Evolutionary conservation across 2,797 vertebrate species (phyloP).

Genomic region (Clamator glandarius): DNA sequence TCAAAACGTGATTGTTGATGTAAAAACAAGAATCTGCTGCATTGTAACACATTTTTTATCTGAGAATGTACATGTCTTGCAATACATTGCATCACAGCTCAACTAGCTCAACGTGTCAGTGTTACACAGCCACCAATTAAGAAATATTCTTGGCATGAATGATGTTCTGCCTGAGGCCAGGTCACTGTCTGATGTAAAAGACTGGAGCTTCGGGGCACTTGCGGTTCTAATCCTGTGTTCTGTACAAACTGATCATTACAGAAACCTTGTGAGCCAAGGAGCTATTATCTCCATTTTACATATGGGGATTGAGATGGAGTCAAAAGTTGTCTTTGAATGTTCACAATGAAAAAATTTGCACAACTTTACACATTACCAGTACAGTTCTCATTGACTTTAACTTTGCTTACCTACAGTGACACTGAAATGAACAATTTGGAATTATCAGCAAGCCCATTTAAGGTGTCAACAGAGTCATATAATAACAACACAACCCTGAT

Average conservation of each 20-base stretch:
- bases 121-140: conserved; percentile 60
- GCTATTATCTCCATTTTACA: conserved; percentile 47
- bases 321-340: conserved; percentile 47
- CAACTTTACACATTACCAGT: not conserved
- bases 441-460: not conserved
- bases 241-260: conserved; percentile 60
- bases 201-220: conserved; percentile 57
- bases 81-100: not conserved
- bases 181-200: conserved; percentile 65
- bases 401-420: not conserved
- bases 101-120: conserved; percentile 30
- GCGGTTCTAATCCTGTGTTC: conserved; percentile 51
- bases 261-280: conserved; percentile 36
- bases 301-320: conserved; percentile 57
- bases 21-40: conserved; percentile 39
- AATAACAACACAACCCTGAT: not conserved
- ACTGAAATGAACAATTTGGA: not conserved
- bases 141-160: conserved; percentile 60
- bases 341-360: conserved; percentile 27
- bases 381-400: not conserved
- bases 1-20: conserved; percentile 48
- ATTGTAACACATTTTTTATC: conserved; percentile 4
- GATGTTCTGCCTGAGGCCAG: conserved; percentile 68
- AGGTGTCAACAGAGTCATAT: not conserved
- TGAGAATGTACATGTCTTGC: not conserved